Conservation (phyloP, 2,113 vertebrate species). For the Sula dactylatra region DNA sequence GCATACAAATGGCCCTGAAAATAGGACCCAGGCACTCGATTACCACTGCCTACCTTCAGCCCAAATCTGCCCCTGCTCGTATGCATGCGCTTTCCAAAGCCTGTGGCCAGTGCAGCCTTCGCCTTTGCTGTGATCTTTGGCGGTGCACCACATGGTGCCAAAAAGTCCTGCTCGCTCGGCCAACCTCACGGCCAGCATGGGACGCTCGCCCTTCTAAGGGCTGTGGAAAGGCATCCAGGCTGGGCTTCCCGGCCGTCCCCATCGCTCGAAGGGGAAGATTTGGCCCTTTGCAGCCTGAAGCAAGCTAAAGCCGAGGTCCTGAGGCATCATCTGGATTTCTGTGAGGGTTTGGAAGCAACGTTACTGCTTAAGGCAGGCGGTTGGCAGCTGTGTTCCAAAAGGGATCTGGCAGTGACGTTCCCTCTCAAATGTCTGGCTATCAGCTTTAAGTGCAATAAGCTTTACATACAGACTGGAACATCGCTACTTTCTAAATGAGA, state of each 20-base stretch:
- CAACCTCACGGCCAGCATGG: not conserved
- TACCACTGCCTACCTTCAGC: not conserved
- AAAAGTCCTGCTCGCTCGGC: not conserved
- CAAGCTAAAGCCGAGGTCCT: not conserved
- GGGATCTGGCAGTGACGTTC: not conserved
- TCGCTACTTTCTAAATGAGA: not conserved
- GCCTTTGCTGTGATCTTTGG: not conserved
- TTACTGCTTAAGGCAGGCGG: not conserved
- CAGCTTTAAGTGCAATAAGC: not conserved
- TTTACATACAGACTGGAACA: not conserved
- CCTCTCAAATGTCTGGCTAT: not conserved
- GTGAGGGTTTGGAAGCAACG: not conserved
- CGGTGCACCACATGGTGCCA: not conserved
- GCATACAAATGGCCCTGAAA: rapidly evolving
- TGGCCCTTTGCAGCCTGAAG: not conserved
- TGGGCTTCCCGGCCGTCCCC: not conserved
- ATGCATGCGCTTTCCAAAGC: not conserved
- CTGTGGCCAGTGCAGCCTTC: not conserved
- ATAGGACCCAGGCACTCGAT: not conserved
- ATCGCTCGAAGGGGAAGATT: not conserved
- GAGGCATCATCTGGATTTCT: not conserved
- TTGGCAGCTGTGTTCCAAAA: not conserved
- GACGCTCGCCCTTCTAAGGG: rapidly evolving
- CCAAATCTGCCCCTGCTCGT: not conserved
- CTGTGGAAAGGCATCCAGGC: not conserved